Evolutionary conservation across 1,140 invertebrate species (phyloP).

Genomic region (Gonioctena quinquepunctata): DNA sequence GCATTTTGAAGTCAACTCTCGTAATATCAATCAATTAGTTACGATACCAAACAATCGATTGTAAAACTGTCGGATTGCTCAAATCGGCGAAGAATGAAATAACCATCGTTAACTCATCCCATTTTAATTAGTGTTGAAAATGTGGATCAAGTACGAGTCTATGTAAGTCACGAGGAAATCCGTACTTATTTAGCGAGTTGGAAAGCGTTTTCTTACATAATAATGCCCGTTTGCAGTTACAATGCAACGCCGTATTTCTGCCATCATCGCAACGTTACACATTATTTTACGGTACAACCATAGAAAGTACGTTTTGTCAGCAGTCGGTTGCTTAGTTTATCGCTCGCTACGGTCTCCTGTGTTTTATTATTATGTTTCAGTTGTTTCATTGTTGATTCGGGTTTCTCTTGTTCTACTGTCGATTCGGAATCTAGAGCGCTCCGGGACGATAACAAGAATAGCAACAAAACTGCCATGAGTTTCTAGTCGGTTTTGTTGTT

Average conservation of each 20-base stretch:
- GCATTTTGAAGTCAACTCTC: too few species aligned
- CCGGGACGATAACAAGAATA: too few species aligned
- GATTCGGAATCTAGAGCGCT: background rate
- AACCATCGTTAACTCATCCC: background rate
- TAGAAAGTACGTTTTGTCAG: conserved; percentile 14
- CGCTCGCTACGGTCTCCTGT: background rate
- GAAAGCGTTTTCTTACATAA: conserved; percentile 17
- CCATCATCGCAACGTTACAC: background rate
- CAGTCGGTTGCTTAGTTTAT: conserved; percentile 5
- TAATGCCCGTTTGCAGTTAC: background rate
- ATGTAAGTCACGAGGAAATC: conserved; percentile 15
- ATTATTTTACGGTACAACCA: background rate
- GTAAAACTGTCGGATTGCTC: background rate
- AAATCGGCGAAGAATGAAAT: too few species aligned
- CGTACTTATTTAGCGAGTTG: conserved; percentile 1
- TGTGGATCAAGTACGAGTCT: conserved; percentile 12
- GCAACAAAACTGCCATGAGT: background rate
- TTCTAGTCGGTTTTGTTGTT: background rate
- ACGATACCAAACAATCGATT: too few species aligned
- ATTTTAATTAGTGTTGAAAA: background rate
- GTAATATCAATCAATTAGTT: too few species aligned
- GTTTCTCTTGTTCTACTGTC: background rate
- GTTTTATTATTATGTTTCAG: background rate
- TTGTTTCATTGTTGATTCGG: too few species aligned
- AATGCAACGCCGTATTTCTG: conserved; percentile 6